phyloP scores from a whole-genome alignment of 2,797 vertebrate genomes.

The Sciaenops ocellatus region DNA sequence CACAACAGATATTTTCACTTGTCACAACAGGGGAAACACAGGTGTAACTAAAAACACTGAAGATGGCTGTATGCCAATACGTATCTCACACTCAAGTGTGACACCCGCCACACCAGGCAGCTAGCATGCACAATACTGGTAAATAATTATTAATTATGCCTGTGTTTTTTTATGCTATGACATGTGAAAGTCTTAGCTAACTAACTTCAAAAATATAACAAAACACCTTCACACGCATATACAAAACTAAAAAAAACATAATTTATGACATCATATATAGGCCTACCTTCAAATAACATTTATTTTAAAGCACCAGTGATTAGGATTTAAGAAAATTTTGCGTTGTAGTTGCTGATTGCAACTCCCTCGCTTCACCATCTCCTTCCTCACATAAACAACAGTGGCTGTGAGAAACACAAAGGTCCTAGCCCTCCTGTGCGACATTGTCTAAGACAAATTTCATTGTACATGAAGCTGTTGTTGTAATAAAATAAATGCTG shows the following conservation, averaged over 20 bases:
- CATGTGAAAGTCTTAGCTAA: not conserved
- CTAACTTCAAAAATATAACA: not conserved
- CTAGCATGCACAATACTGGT: not conserved
- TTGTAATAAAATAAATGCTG: not conserved
- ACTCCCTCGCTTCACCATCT: too few relatives aligned
- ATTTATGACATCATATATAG: not conserved
- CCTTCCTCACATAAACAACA: too few relatives aligned
- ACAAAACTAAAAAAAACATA: not conserved
- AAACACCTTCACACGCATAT: not conserved
- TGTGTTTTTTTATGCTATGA: not conserved
- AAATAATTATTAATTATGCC: not conserved
- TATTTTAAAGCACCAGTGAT: not conserved
- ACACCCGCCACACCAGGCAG: not conserved
- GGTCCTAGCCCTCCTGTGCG: not conserved
- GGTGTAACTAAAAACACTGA: not conserved
- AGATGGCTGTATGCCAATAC: not conserved
- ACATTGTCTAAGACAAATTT: not conserved
- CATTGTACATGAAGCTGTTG: not conserved
- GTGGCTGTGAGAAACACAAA: too few relatives aligned
- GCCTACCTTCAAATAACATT: not conserved
- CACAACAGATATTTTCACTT: constrained; percentile 24
- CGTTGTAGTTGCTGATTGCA: too few relatives aligned
- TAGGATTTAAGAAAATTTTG: too few relatives aligned
- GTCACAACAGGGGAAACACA: constrained; percentile 7
- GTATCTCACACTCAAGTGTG: not conserved